Percentiles rank a stretch among this genome's conserved stretches.
Evolutionary conservation across 2,113 vertebrate genomes (phyloP).

Genomic region (Cavia porcellus): DNA sequence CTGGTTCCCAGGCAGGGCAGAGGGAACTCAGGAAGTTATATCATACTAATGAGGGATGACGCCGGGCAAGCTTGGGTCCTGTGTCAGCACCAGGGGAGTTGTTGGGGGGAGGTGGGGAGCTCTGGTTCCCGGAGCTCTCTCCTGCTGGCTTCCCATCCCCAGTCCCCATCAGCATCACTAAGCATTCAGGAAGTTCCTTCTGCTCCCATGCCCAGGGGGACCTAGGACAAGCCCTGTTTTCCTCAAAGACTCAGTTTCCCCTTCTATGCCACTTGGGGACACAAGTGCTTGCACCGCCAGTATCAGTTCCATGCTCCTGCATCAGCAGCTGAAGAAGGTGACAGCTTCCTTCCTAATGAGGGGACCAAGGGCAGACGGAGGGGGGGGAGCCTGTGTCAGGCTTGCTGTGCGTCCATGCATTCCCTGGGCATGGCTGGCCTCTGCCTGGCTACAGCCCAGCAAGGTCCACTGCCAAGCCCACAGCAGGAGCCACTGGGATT

Average conservation of each 20-base stretch:
- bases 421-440: background rate
- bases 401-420: background rate
- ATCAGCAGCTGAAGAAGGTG: no score
- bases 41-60: constrained; percentile 66
- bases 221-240: background rate
- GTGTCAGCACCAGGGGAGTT: constrained; percentile 17
- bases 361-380: background rate
- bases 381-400: rapidly evolving
- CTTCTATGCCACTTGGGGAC: rapidly evolving
- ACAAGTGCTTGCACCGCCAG: rapidly evolving
- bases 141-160: constrained; percentile 35
- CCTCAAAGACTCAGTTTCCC: background rate
- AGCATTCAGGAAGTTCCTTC: background rate
- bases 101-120: background rate
- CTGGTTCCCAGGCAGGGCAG: background rate
- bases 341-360: background rate
- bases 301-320: background rate
- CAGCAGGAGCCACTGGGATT: background rate
- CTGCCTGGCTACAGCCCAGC: background rate
- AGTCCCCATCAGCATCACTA: background rate
- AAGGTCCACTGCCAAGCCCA: background rate
- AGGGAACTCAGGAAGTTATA: constrained; percentile 62
- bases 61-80: constrained; percentile 29
- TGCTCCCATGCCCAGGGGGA: background rate
- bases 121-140: background rate